Evolutionary conservation across 2,888 invertebrate species (phyloP), one percentile per base, ranked within the genome.

Genomic region (Nephrotoma guestfalica): DNA sequence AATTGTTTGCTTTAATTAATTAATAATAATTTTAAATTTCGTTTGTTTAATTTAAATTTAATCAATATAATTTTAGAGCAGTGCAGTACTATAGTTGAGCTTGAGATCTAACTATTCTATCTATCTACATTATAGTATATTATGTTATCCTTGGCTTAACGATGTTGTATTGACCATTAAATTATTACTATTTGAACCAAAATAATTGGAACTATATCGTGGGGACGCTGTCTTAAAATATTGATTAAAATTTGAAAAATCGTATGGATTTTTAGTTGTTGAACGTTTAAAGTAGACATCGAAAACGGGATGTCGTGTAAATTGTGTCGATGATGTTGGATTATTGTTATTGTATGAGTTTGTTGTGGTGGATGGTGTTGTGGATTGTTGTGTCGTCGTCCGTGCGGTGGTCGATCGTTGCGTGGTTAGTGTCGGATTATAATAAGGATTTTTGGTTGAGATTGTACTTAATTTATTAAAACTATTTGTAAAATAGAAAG

Each of bases 251-350:
- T 92, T 90, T 87, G 91, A 91, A 89, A 92, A 92, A 89, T 92
- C 90, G 89, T 92, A 92, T 3, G 92, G 92, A 89, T 91, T 93
- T 90, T 93, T 93, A 6, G 94, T 94, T 0, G 94, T 94, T 86
- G 92, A 90, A 90, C 90, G 91, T 90, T 89, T 90, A 87, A 91
- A 90, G 88, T 91, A 91, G 47, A 90, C 89, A 88, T 91, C 91
- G 88, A 90, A 90, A 87, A 91, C 90, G 45, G 87, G 87, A 87
- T 89, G 89, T 88, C 89, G 88, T 42, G 89, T 89, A 86, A 89
- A 51, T 86, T 30, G 40, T 40, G 40, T 57, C 91, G 88, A 90
- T 91, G 88, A 90, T 90, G 40, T 90, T 90, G 86, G 91, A 30
- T 71, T 71, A 71, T 71, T 30, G 71, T 71, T 71, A 71, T 71